Conservation (phyloP, 1,140 invertebrate genomes). For the Amyelois transitella region DNA sequence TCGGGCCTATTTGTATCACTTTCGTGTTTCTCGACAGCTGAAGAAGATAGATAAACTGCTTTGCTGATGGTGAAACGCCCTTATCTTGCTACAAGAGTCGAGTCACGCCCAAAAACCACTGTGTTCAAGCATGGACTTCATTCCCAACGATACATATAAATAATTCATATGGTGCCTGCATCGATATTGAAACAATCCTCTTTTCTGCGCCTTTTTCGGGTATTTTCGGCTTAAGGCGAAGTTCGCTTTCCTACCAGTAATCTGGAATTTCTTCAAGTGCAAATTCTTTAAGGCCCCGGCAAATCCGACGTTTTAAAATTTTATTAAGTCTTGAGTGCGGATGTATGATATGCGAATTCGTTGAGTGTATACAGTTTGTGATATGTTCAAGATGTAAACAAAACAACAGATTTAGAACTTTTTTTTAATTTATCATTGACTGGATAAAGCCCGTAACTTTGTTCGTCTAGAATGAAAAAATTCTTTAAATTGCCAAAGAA, state of each 20-base stretch:
- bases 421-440: too few species aligned
- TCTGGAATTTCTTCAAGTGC: conserved; percentile 1
- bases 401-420: too few species aligned
- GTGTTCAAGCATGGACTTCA: conserved; percentile 2
- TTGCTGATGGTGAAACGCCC: background rate
- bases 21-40: background rate
- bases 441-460: too few species aligned
- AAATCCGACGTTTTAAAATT: conserved; percentile 4
- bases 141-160: conserved; percentile 28
- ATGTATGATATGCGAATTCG: background rate
- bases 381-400: too few species aligned
- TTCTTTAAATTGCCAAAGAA: too few species aligned
- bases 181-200: conserved; percentile 40
- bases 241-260: conserved; percentile 5
- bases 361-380: too few species aligned
- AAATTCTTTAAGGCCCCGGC: conserved; percentile 2
- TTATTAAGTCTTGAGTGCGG: background rate
- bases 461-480: too few species aligned
- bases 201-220: conserved; percentile 21
- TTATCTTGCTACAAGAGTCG: conserved; percentile 6
- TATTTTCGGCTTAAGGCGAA: conserved; percentile 16
- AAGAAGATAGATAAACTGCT: background rate
- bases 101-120: conserved; percentile 17
- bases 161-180: conserved; percentile 32
- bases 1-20: background rate